Conservation (phyloP, 2,113 vertebrate genomes). For the Phrynocephalus versicolor region DNA sequence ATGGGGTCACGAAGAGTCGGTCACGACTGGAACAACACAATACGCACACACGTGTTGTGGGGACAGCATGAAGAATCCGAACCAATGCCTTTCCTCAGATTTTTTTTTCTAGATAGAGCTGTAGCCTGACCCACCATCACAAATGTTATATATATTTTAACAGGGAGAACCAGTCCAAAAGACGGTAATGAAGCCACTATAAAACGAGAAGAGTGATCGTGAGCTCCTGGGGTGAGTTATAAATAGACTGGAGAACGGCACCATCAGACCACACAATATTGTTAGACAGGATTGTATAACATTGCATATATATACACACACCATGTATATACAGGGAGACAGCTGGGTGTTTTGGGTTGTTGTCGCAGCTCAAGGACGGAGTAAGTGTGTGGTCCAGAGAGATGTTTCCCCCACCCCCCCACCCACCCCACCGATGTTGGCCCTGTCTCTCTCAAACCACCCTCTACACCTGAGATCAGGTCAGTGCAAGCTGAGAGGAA, state of each 20-base stretch:
- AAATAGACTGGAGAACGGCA: background rate
- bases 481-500: no score
- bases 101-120: background rate
- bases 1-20: no score
- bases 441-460: background rate
- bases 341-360: background rate
- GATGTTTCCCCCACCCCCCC: background rate
- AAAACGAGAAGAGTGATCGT: background rate
- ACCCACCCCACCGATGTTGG: no score
- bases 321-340: background rate
- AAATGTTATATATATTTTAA: no score
- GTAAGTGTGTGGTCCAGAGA: slow-evolving; percentile 12
- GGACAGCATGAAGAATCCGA: no score
- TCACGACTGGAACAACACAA: no score
- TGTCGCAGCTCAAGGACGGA: background rate
- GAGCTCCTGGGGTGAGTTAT: background rate
- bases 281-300: background rate
- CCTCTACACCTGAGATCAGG: no score
- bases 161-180: no score
- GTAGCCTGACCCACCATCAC: background rate
- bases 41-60: no score
- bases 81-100: no score
- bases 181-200: background rate
- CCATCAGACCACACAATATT: background rate
- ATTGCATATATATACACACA: background rate